Evolutionary conservation across 2,113 vertebrate genomes (phyloP).

Genomic region (Calyptommatus sinebrachiatus): DNA sequence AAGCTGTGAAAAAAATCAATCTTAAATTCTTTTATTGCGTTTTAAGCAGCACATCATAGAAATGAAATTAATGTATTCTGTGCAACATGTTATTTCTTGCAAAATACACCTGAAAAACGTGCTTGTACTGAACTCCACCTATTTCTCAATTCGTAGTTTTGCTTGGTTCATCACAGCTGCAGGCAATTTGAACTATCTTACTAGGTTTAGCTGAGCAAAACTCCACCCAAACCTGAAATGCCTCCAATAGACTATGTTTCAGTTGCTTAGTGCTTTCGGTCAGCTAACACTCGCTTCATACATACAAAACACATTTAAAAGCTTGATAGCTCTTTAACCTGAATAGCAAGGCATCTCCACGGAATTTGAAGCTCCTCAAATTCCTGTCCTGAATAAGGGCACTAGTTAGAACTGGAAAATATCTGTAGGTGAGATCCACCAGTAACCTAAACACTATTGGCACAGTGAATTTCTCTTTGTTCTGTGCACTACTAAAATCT

Average conservation of each 20-base stretch:
- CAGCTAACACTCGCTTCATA: not conserved
- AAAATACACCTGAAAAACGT: constrained; percentile 27
- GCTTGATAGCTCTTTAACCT: not conserved
- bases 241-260: not conserved
- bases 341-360: not conserved
- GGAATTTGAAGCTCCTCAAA: not conserved
- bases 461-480: no score
- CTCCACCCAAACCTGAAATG: not conserved
- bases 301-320: not conserved
- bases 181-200: not conserved
- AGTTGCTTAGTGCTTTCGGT: not conserved
- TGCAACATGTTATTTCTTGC: constrained; percentile 23
- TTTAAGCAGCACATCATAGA: not conserved
- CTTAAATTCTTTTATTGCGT: not conserved
- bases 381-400: not conserved
- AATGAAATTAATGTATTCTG: not conserved
- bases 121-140: constrained; percentile 23
- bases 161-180: not conserved
- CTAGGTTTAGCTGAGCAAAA: not conserved
- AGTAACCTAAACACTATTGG: not conserved
- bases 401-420: not conserved
- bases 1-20: not conserved
- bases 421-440: not conserved
- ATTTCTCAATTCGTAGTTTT: not conserved
- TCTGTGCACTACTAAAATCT: not conserved